phyloP scores from a whole-genome alignment of 2,797 vertebrate species.

The Tragopan temminckii region DNA sequence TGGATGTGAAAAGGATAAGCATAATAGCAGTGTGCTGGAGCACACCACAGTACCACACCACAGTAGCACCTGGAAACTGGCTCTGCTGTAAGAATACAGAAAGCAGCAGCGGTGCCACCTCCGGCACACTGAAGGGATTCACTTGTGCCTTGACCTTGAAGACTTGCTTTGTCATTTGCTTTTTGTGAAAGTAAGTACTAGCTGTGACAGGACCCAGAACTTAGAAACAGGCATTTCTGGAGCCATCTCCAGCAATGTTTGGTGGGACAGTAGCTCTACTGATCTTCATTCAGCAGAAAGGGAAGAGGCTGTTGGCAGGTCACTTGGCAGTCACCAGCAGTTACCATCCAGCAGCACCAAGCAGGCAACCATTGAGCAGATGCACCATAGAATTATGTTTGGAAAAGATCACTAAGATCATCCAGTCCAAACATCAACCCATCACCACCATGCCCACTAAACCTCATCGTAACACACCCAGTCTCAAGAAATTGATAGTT shows the following conservation, averaged over 20 bases:
- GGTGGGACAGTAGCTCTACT: neutral
- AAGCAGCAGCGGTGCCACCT: neutral
- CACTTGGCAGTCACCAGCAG: neutral
- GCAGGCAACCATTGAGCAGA: rapidly evolving
- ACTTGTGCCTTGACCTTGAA: neutral
- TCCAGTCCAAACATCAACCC: too few relatives aligned
- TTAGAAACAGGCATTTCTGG: neutral
- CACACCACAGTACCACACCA: neutral
- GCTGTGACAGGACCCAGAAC: rapidly evolving
- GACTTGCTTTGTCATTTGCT: neutral
- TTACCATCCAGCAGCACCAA: neutral
- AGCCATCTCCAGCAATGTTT: neutral
- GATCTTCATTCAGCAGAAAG: neutral
- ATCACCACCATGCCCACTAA: too few relatives aligned
- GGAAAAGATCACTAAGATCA: too few relatives aligned
- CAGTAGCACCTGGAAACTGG: neutral
- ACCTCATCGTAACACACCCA: rapidly evolving
- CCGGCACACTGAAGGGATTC: neutral
- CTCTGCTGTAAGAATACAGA: neutral
- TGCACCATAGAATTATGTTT: too few relatives aligned
- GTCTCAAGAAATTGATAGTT: neutral
- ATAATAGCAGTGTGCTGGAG: neutral
- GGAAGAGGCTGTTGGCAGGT: neutral
- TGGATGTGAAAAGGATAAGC: neutral
- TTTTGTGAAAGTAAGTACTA: neutral